Evolutionary conservation across 2,797 vertebrate species (phyloP).

Genomic region (Otus scops): DNA sequence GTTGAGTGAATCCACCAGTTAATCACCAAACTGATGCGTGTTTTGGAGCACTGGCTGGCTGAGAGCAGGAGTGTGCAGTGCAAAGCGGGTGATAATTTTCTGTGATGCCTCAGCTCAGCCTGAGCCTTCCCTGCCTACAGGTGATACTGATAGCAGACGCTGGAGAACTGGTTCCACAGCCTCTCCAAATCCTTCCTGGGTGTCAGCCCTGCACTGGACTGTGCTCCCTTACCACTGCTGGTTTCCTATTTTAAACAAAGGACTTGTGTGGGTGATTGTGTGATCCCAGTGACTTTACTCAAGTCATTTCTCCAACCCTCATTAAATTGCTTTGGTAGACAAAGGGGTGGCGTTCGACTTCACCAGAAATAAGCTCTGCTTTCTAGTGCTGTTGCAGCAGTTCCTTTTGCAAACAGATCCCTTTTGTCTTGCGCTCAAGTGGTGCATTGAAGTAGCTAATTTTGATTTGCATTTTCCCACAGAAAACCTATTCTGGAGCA

Average conservation of each 20-base stretch:
- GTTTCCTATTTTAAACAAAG: background rate
- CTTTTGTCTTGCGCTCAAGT: background rate
- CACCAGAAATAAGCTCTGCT: background rate
- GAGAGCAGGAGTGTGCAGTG: background rate
- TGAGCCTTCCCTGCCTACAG: background rate
- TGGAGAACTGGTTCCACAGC: background rate
- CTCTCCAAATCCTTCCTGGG: background rate
- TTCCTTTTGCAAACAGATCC: background rate
- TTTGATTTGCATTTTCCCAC: slow-evolving; percentile 8
- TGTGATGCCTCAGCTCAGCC: background rate
- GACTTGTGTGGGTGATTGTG: background rate
- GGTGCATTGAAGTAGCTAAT: background rate
- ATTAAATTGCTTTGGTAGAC: background rate
- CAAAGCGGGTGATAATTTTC: background rate
- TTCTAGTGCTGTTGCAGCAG: background rate
- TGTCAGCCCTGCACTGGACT: background rate
- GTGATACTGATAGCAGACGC: background rate
- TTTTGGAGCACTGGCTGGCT: background rate
- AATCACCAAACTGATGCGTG: background rate
- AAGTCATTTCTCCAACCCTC: background rate
- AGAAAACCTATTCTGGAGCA: background rate
- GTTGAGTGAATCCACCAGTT: background rate
- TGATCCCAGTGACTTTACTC: background rate
- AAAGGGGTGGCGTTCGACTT: background rate
- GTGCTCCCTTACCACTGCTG: background rate